A percentile compares a stretch with the other conserved stretches of the same genome.
phyloP scores from a whole-genome alignment of 2,888 invertebrate genomes.

The Oligia latruncula region DNA sequence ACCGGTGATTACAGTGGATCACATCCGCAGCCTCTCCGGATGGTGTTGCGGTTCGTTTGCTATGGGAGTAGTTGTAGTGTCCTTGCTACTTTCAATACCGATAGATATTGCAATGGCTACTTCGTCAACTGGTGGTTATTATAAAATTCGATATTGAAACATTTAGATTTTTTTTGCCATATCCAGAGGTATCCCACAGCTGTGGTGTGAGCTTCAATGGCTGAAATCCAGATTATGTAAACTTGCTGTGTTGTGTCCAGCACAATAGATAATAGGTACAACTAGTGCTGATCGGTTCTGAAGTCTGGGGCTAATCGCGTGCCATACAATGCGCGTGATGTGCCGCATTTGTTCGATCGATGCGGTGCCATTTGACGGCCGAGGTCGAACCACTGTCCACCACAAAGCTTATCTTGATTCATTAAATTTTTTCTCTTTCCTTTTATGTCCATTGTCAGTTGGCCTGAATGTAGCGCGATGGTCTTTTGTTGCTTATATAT shows the following conservation, averaged over 20 bases:
- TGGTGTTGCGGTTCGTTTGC: constrained; percentile 85
- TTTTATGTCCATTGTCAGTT: constrained; percentile 79
- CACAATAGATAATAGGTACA: constrained; percentile 21
- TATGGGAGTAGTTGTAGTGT: constrained; percentile 76
- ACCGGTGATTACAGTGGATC: constrained; percentile 87
- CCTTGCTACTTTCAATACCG: constrained; percentile 73
- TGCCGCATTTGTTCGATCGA: constrained; percentile 83
- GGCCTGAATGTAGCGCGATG: constrained; percentile 79
- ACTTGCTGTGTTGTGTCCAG: constrained; percentile 1
- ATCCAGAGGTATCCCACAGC: background rate
- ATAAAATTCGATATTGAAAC: background rate
- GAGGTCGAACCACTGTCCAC: constrained; percentile 88
- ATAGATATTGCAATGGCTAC: constrained; percentile 38
- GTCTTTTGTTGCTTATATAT: constrained; percentile 82
- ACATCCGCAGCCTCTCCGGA: constrained; percentile 86
- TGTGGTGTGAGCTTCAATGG: too few relatives aligned
- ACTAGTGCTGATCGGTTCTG: constrained; percentile 51
- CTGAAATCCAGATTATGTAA: background rate
- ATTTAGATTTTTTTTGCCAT: background rate
- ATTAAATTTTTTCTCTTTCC: constrained; percentile 80
- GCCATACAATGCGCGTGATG: constrained; percentile 78
- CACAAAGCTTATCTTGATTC: constrained; percentile 88
- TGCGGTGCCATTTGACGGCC: constrained; percentile 87
- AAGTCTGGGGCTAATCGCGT: constrained; percentile 74
- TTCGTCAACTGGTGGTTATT: constrained; percentile 22